Conservation (phyloP, 2,113 vertebrate species). For the Crotalus viridis region DNA sequence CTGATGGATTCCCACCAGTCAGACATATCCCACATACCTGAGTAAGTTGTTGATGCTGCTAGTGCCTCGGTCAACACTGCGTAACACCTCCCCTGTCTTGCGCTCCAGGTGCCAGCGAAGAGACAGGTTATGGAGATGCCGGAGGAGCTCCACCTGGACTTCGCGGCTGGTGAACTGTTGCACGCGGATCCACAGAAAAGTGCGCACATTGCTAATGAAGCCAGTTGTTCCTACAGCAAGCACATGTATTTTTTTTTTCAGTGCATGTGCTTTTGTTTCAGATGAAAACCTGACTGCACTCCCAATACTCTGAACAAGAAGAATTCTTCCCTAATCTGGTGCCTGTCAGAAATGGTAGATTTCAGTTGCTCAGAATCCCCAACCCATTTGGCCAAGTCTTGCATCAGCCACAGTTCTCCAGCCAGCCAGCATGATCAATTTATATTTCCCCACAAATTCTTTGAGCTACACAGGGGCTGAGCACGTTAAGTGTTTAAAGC, state of each 20-base stretch:
- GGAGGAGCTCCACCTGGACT: slow-evolving; percentile 87
- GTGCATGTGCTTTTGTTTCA: not conserved
- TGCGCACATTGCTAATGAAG: slow-evolving; percentile 89
- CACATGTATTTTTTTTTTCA: fast-evolving
- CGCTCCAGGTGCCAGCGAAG: slow-evolving; percentile 93
- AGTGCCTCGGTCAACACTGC: slow-evolving; percentile 90
- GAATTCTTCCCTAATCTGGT: not conserved
- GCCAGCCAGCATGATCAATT: not conserved
- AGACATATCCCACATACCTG: slow-evolving; percentile 67
- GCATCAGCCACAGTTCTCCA: not conserved
- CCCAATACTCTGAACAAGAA: not conserved
- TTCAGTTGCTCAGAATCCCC: not conserved
- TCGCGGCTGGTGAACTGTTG: slow-evolving; percentile 91
- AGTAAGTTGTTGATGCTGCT: slow-evolving; percentile 89
- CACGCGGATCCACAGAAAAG: slow-evolving; percentile 93
- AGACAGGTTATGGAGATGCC: slow-evolving; percentile 86
- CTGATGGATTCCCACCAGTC: fast-evolving
- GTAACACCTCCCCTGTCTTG: slow-evolving; percentile 89
- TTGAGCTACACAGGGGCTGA: not conserved
- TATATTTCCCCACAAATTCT: too few species aligned
- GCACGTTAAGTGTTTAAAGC: not conserved
- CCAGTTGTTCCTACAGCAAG: slow-evolving; percentile 74
- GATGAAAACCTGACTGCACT: not conserved
- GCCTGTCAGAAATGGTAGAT: not conserved
- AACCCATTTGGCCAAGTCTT: not conserved